Conservation (phyloP, 2,888 invertebrate species). For the Lasioglossum marginatum region DNA sequence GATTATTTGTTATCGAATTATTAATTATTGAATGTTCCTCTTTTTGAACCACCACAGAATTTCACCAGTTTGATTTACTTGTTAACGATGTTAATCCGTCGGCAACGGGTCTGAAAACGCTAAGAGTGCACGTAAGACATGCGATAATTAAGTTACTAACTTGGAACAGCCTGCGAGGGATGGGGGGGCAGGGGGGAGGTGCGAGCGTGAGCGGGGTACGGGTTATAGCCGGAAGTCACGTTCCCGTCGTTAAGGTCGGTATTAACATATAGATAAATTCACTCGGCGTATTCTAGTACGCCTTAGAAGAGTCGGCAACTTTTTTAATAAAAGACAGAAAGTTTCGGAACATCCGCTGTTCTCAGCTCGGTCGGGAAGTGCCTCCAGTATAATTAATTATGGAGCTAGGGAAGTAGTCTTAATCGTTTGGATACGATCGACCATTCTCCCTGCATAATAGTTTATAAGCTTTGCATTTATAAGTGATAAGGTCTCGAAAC, state of each 20-base stretch:
- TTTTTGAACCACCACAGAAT: not conserved
- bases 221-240: slow-evolving; percentile 52
- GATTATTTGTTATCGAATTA: not conserved
- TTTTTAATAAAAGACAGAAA: slow-evolving; percentile 64
- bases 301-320: slow-evolving; percentile 55
- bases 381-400: slow-evolving; percentile 60
- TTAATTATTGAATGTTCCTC: not conserved
- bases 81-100: not conserved
- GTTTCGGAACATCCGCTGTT: slow-evolving; percentile 31
- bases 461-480: slow-evolving; percentile 30
- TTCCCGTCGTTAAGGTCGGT: slow-evolving; percentile 54
- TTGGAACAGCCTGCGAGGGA: slow-evolving; percentile 62
- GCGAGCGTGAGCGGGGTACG: not conserved
- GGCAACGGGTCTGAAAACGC: slow-evolving; percentile 5
- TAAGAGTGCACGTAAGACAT: slow-evolving; percentile 39
- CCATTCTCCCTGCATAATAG: slow-evolving; percentile 12
- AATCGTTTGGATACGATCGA: slow-evolving; percentile 44
- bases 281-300: slow-evolving; percentile 38
- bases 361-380: slow-evolving; percentile 17
- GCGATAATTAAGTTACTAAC: slow-evolving; percentile 75
- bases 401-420: slow-evolving; percentile 33
- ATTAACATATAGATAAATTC: slow-evolving; percentile 70
- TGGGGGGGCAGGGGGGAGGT: slow-evolving; percentile 35
- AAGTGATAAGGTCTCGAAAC: slow-evolving; percentile 25
- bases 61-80: not conserved